Conservation (phyloP, 2,888 invertebrate species). For the Chymomyza procnemis region DNA sequence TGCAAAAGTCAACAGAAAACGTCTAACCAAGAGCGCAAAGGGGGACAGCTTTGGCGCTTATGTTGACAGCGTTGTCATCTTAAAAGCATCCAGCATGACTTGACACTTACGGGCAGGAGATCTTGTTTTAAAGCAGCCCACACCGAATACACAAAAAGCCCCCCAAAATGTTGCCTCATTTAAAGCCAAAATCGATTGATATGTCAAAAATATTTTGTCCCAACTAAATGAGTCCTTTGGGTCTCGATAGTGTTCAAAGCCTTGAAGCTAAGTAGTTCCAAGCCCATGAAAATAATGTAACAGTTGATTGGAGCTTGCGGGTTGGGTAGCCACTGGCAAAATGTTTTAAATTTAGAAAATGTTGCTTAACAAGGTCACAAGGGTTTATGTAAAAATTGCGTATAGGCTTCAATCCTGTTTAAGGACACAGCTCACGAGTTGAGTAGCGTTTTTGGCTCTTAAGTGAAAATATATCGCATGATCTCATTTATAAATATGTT, state of each 20-base stretch:
- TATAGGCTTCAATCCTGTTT: too few species aligned
- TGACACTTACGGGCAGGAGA: not conserved
- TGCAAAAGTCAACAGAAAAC: not conserved
- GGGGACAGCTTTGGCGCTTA: constrained; percentile 31
- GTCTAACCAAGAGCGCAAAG: not conserved
- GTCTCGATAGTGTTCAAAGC: not conserved
- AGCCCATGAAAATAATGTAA: not conserved
- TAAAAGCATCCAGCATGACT: not conserved
- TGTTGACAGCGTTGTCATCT: constrained; percentile 36
- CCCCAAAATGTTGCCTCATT: not conserved
- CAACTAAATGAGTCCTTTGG: not conserved
- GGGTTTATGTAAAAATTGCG: too few species aligned
- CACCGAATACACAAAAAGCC: not conserved
- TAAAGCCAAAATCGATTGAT: not conserved
- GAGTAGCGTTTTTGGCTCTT: too few species aligned
- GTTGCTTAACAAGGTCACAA: not conserved
- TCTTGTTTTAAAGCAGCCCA: not conserved
- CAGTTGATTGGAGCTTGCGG: not conserved
- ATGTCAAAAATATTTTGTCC: not conserved
- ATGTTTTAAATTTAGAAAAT: constrained; percentile 38
- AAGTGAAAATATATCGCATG: too few species aligned
- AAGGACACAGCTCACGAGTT: too few species aligned
- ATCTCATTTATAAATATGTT: too few species aligned
- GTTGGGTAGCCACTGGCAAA: not conserved
- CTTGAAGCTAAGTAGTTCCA: not conserved